Percentiles rank a stretch among this genome's conserved stretches.
Conservation (phyloP, 1,140 invertebrate species). For the Drosophila aff. region DNA sequence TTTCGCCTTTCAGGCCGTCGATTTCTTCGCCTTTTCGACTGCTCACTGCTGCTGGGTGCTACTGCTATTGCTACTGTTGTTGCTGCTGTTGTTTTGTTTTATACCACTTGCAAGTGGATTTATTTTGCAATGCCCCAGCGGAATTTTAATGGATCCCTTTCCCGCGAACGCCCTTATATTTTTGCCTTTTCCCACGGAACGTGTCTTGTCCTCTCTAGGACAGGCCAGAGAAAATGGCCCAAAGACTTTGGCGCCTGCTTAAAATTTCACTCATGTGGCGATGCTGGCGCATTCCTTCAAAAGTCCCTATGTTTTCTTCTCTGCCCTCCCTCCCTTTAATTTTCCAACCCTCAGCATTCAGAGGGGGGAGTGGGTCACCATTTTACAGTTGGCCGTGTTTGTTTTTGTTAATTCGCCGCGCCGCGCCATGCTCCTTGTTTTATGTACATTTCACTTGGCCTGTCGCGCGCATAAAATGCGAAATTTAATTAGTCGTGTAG, state of each 20-base stretch:
- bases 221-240: slow-evolving; percentile 54
- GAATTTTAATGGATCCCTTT: slow-evolving; percentile 74
- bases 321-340: background rate
- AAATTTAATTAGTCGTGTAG: slow-evolving; percentile 81
- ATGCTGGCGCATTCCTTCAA: slow-evolving; percentile 40
- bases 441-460: slow-evolving; percentile 73
- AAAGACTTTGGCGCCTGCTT: slow-evolving; percentile 70
- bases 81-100: slow-evolving; percentile 56
- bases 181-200: slow-evolving; percentile 41
- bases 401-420: slow-evolving; percentile 71
- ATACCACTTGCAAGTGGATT: slow-evolving; percentile 79
- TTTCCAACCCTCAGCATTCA: slow-evolving; percentile 3
- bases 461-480: slow-evolving; percentile 68
- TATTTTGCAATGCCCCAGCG: slow-evolving; percentile 79
- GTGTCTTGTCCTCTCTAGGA: slow-evolving; percentile 55
- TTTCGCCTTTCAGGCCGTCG: slow-evolving; percentile 14
- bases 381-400: slow-evolving; percentile 75
- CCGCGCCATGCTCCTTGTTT: slow-evolving; percentile 50
- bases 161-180: slow-evolving; percentile 11
- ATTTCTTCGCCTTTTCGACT: slow-evolving; percentile 34
- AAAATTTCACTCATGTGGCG: slow-evolving; percentile 77
- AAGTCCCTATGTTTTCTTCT: slow-evolving; percentile 5
- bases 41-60: slow-evolving; percentile 1
- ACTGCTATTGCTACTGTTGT: background rate
- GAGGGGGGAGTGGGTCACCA: slow-evolving; percentile 26